Conservation (phyloP, 2,797 vertebrate genomes). For the Anguilla pacifica region DNA sequence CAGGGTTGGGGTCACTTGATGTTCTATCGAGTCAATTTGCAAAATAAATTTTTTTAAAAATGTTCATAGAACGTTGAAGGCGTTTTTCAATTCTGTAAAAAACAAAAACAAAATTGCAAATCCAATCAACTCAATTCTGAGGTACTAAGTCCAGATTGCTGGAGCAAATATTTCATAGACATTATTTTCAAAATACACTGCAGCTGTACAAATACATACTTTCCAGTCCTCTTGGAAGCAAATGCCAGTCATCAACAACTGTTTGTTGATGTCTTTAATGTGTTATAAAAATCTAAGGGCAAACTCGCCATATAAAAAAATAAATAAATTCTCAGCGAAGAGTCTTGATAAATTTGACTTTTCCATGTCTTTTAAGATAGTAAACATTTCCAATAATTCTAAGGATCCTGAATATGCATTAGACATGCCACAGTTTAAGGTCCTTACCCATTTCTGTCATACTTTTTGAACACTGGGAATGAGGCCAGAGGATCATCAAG, state of each 20-base stretch:
- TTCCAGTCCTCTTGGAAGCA: background rate
- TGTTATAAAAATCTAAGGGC: background rate
- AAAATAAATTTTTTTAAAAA: too few relatives aligned
- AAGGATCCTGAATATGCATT: background rate
- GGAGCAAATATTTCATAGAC: background rate
- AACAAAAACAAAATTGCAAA: too few relatives aligned
- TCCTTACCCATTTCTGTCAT: slow-evolving; percentile 89
- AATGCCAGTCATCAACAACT: background rate
- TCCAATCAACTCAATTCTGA: too few relatives aligned
- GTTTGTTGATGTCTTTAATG: background rate
- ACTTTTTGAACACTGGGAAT: slow-evolving; percentile 93
- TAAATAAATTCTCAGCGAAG: background rate
- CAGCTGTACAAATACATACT: background rate
- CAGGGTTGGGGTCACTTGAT: background rate
- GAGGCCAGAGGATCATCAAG: slow-evolving; percentile 86
- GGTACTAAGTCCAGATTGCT: too few relatives aligned
- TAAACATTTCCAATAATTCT: background rate
- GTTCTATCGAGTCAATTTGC: background rate
- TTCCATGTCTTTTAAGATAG: background rate
- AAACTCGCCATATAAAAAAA: background rate
- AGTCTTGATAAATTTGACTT: background rate
- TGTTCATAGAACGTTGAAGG: too few relatives aligned
- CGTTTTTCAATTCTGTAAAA: too few relatives aligned
- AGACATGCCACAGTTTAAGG: background rate
- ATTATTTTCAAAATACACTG: background rate